phyloP scores from a whole-genome alignment of 2,888 invertebrate species.

The Merodon equestris region DNA sequence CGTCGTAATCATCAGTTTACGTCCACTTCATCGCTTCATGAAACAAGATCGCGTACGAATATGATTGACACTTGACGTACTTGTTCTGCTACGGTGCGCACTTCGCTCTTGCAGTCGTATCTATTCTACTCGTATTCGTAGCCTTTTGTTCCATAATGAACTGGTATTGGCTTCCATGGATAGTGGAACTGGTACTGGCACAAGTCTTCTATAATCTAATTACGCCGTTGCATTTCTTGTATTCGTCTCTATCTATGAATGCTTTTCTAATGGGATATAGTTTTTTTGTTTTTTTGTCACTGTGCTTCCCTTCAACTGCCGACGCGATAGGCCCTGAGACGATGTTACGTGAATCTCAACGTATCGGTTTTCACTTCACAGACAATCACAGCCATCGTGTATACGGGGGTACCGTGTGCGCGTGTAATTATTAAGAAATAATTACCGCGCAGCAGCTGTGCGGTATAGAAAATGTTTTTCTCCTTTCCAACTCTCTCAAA shows the following conservation, averaged over 20 bases:
- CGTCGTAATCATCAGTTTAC: constrained; percentile 7
- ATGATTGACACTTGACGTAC: constrained; percentile 31
- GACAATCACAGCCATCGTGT: constrained; percentile 25
- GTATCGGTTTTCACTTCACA: constrained; percentile 52
- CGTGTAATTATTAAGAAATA: constrained; percentile 63
- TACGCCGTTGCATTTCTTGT: constrained; percentile 35
- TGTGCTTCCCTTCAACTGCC: not conserved
- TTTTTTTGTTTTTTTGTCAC: constrained; percentile 53
- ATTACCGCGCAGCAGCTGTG: constrained; percentile 51
- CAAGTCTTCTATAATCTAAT: constrained; percentile 50
- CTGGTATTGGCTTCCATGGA: constrained; percentile 19
- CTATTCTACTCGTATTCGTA: constrained; percentile 36
- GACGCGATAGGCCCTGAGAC: constrained; percentile 19
- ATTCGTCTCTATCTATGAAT: constrained; percentile 13
- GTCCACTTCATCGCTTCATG: constrained; percentile 30
- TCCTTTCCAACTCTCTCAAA: constrained; percentile 1
- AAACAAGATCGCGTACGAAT: constrained; percentile 47
- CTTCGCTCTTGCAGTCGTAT: not conserved
- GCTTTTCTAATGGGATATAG: constrained; percentile 57
- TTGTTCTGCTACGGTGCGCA: not conserved
- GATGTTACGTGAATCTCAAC: constrained; percentile 31
- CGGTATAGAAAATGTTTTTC: constrained; percentile 51
- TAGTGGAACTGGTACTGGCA: too few species aligned
- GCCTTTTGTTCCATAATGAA: constrained; percentile 51
- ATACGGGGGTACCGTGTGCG: constrained; percentile 33